A percentile compares a stretch with the other conserved stretches of the same genome.
Evolutionary conservation across 2,888 invertebrate species (phyloP).

Genomic region (Lapara coniferarum): DNA sequence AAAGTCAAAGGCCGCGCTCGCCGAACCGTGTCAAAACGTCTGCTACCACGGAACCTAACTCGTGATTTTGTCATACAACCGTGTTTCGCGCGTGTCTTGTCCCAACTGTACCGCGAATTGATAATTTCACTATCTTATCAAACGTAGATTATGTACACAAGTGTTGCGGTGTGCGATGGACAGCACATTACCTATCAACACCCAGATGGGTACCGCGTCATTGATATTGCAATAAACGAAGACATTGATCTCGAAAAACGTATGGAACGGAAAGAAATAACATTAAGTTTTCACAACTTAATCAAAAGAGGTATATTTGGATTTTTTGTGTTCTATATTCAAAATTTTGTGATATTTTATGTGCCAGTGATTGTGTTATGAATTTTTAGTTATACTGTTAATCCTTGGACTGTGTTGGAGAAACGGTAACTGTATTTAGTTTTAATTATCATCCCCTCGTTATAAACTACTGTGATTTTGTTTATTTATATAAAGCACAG

Average conservation of each 20-base stretch:
- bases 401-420: neutral
- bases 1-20: constrained; percentile 40
- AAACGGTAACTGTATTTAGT: neutral
- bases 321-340: constrained; percentile 18
- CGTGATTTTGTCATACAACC: constrained; percentile 44
- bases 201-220: constrained; percentile 57
- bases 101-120: constrained; percentile 38
- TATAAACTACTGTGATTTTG: neutral
- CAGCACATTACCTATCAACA: constrained; percentile 69
- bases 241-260: constrained; percentile 52
- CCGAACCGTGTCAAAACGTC: constrained; percentile 35
- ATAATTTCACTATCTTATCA: constrained; percentile 71
- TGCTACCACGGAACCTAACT: constrained; percentile 24
- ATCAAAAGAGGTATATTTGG: constrained; percentile 71
- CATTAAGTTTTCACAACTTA: constrained; percentile 79
- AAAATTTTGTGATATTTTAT: constrained; percentile 5
- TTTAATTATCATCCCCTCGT: neutral
- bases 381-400: neutral
- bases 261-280: constrained; percentile 77
- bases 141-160: constrained; percentile 77
- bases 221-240: constrained; percentile 48
- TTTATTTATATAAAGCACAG: neutral
- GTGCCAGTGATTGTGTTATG: constrained; percentile 24
- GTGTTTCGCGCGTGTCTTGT: constrained; percentile 41
- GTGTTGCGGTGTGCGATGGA: constrained; percentile 72